A percentile compares a stretch with the other conserved stretches of the same genome.
Conservation (phyloP, 1,140 invertebrate species). For the Rhagoletis zephyria region DNA sequence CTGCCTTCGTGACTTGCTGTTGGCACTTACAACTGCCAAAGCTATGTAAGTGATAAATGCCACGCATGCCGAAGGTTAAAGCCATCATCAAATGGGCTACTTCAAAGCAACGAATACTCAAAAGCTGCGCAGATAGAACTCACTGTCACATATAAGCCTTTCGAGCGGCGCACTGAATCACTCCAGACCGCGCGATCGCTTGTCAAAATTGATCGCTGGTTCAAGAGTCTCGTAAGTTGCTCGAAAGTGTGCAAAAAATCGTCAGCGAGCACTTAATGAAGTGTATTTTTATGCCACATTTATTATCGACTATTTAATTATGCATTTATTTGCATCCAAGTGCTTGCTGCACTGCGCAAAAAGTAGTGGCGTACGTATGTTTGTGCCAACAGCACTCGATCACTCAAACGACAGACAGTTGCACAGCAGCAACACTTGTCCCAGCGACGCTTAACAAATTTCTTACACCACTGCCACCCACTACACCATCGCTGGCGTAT, state of each 20-base stretch:
- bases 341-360: too few relatives aligned
- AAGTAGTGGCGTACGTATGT: neutral
- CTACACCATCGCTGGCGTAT: neutral
- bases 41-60: neutral
- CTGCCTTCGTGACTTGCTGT: neutral
- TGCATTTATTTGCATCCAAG: neutral
- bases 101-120: too few relatives aligned
- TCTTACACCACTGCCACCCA: conserved; percentile 1
- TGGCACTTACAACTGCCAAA: neutral
- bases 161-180: neutral
- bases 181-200: neutral
- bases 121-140: too few relatives aligned
- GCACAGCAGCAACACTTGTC: conserved; percentile 6
- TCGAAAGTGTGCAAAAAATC: neutral
- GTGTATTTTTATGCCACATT: conserved; percentile 10
- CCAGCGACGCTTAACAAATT: conserved; percentile 31
- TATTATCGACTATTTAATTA: neutral
- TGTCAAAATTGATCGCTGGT: neutral
- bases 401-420: neutral
- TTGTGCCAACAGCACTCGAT: neutral
- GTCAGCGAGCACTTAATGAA: neutral
- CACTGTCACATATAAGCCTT: neutral
- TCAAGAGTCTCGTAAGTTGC: neutral
- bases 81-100: too few relatives aligned
- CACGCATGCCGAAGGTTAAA: neutral